Evolutionary conservation across 1,140 invertebrate genomes (phyloP).

Genomic region (Drosophila yakuba): DNA sequence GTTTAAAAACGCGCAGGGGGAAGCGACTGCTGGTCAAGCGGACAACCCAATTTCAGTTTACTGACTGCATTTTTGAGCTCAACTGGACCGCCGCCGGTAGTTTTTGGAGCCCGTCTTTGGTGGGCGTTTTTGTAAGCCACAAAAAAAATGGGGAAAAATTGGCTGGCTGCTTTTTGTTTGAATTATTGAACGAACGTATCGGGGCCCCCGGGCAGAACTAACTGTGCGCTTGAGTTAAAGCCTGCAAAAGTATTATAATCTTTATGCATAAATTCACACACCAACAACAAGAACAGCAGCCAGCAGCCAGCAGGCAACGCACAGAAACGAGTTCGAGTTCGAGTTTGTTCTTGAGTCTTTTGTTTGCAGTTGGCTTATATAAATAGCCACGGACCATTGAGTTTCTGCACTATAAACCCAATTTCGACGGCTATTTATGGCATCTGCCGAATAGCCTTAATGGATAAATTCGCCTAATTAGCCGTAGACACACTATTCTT

Average conservation of each 20-base stretch:
- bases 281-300: constrained; percentile 24
- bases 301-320: constrained; percentile 29
- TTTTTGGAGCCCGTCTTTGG: constrained; percentile 26
- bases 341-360: constrained; percentile 72
- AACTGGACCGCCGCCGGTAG: constrained; percentile 8
- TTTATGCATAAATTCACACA: constrained; percentile 80
- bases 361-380: constrained; percentile 66
- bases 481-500: constrained; percentile 56
- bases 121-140: constrained; percentile 62
- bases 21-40: constrained; percentile 44
- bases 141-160: constrained; percentile 50
- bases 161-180: constrained; percentile 75
- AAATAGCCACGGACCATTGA: constrained; percentile 75
- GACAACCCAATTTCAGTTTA: constrained; percentile 59
- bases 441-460: constrained; percentile 59
- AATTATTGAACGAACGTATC: constrained; percentile 80
- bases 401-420: constrained; percentile 76
- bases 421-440: constrained; percentile 51
- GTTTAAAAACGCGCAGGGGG: constrained; percentile 33
- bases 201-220: constrained; percentile 64
- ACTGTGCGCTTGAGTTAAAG: constrained; percentile 61
- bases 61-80: constrained; percentile 46
- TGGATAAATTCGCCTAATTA: constrained; percentile 70
- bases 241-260: constrained; percentile 77
- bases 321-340: constrained; percentile 48